Conservation (phyloP, 2,888 invertebrate genomes). For the Trachelus troglodyta region DNA sequence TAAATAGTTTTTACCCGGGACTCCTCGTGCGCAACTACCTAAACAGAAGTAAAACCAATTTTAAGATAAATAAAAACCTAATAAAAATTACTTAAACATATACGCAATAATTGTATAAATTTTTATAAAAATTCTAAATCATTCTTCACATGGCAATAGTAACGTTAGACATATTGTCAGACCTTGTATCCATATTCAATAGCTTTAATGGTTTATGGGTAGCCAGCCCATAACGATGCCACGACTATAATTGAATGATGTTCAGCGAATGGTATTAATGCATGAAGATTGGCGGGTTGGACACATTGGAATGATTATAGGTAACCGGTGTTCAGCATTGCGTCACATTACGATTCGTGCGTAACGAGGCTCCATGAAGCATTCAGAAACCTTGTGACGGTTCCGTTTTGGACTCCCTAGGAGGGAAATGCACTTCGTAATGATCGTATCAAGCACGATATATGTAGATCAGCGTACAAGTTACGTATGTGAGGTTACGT, state of each 20-base stretch:
- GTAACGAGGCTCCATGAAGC: constrained; percentile 2
- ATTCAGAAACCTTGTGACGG: constrained; percentile 25
- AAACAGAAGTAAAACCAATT: neutral
- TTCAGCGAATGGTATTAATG: constrained; percentile 58
- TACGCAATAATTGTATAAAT: too few species aligned
- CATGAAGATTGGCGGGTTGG: constrained; percentile 52
- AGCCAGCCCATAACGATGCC: constrained; percentile 27
- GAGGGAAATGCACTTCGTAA: constrained; percentile 39
- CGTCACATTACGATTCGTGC: neutral
- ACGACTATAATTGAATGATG: constrained; percentile 57
- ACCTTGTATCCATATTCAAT: constrained; percentile 45
- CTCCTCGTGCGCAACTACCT: neutral
- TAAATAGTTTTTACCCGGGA: too few species aligned
- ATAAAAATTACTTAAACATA: too few species aligned
- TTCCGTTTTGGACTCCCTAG: constrained; percentile 9
- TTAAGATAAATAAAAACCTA: too few species aligned
- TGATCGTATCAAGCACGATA: constrained; percentile 35
- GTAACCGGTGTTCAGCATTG: neutral
- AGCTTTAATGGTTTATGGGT: constrained; percentile 43
- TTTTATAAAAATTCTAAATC: neutral
- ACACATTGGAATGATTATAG: constrained; percentile 46
- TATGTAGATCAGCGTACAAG: constrained; percentile 27
- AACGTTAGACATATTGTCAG: neutral
- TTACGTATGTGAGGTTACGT: constrained; percentile 12
- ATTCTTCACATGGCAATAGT: neutral